Evolutionary conservation across 1,140 invertebrate species (phyloP).

Genomic region (Drosophila ficusphila): DNA sequence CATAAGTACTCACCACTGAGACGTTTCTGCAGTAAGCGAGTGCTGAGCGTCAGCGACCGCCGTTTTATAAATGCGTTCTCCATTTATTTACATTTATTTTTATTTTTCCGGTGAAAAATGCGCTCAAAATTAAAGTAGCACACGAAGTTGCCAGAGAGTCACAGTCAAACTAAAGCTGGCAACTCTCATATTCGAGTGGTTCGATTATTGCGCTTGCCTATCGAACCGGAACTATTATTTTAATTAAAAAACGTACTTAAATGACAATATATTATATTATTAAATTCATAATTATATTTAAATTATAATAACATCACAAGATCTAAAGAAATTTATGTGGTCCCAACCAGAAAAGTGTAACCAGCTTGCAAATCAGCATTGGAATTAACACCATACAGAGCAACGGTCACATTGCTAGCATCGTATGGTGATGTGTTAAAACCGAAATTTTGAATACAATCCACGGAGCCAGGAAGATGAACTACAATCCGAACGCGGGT

Average conservation of each 20-base stretch:
- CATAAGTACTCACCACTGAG: slow-evolving; percentile 59
- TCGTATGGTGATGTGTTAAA: slow-evolving; percentile 45
- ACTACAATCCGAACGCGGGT: slow-evolving; percentile 85
- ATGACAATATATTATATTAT: too few relatives aligned
- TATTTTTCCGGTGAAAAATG: slow-evolving; percentile 12
- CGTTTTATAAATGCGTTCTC: slow-evolving; percentile 61
- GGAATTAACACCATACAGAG: too few relatives aligned
- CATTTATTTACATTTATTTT: slow-evolving; percentile 51
- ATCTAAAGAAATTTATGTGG: too few relatives aligned
- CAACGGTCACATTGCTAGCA: slow-evolving; percentile 2
- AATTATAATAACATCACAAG: too few relatives aligned
- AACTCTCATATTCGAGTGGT: not conserved
- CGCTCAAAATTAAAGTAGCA: slow-evolving; percentile 24
- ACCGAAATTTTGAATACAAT: slow-evolving; percentile 27
- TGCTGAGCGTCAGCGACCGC: slow-evolving; percentile 62
- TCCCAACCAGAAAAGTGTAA: too few relatives aligned
- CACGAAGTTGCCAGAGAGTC: not conserved
- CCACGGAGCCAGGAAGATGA: slow-evolving; percentile 51
- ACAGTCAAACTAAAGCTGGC: not conserved
- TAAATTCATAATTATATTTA: too few relatives aligned
- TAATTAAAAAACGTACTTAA: too few relatives aligned
- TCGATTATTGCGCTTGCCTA: too few relatives aligned
- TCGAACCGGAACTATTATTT: too few relatives aligned
- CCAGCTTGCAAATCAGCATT: too few relatives aligned
- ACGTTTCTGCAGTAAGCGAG: slow-evolving; percentile 64